Conservation (phyloP, 2,113 vertebrate species). For the Nothoprocta pentlandii region DNA sequence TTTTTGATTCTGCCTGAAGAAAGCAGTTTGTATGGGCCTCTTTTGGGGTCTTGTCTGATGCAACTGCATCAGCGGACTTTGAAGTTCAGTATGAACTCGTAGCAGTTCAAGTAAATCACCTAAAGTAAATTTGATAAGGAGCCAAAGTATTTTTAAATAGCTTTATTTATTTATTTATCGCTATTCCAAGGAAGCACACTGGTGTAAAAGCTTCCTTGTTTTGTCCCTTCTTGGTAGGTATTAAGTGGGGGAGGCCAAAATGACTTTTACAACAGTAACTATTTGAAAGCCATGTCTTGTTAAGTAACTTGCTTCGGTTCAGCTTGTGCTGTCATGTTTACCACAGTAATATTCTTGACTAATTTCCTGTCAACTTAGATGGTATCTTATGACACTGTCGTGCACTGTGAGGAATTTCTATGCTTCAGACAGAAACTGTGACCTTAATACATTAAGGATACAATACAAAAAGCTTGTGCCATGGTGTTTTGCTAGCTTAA, state of each 20-base stretch:
- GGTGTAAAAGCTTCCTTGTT: neutral
- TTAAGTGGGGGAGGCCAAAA: neutral
- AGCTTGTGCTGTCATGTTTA: neutral
- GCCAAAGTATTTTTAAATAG: neutral
- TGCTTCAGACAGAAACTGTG: neutral
- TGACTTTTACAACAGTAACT: neutral
- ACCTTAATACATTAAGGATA: neutral
- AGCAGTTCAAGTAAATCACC: neutral
- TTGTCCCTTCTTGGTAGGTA: neutral
- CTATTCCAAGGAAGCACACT: neutral
- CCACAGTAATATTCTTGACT: neutral
- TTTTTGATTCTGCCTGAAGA: accelerated
- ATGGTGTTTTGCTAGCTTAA: neutral
- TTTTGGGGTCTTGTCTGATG: neutral
- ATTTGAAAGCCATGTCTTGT: neutral
- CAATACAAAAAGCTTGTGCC: neutral
- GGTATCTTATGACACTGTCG: neutral
- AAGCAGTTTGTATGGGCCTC: neutral
- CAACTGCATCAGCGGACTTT: neutral
- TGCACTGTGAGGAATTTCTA: neutral
- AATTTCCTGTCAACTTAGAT: neutral
- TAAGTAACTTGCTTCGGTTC: neutral
- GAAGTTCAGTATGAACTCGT: neutral
- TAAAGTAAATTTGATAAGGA: neutral
- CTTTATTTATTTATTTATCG: neutral